phyloP scores from a whole-genome alignment of 2,113 vertebrate species.

The Monarcha castaneiventris region DNA sequence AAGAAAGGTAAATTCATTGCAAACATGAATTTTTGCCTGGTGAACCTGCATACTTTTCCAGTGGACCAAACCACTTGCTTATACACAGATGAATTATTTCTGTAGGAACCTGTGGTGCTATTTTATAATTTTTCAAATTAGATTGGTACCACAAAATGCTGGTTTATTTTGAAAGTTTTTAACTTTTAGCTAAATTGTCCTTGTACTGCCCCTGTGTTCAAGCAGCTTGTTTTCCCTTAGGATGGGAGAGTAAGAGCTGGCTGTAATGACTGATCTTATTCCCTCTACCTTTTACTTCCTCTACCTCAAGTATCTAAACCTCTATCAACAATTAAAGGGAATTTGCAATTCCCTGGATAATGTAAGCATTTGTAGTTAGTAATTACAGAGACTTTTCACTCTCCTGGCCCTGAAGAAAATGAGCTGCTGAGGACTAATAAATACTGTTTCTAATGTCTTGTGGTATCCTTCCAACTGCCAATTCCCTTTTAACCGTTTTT shows the following conservation, averaged over 20 bases:
- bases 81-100: not conserved
- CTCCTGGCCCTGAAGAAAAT: not conserved
- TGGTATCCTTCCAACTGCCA: not conserved
- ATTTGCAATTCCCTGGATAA: slow-evolving; percentile 1
- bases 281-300: not conserved
- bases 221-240: not conserved
- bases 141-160: not conserved
- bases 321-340: not conserved
- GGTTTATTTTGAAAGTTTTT: not conserved
- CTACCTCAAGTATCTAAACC: not conserved
- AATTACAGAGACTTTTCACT: not conserved
- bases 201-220: not conserved
- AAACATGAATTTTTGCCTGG: not conserved
- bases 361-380: not conserved
- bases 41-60: not conserved
- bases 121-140: not conserved
- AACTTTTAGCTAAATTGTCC: not conserved
- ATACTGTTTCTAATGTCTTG: not conserved
- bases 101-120: not conserved
- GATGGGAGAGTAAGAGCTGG: not conserved
- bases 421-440: not conserved
- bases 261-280: not conserved
- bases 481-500: not conserved
- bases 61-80: not conserved
- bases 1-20: not conserved